Evolutionary conservation across 2,113 vertebrate species (phyloP).

Genomic region (Smithornis capensis): DNA sequence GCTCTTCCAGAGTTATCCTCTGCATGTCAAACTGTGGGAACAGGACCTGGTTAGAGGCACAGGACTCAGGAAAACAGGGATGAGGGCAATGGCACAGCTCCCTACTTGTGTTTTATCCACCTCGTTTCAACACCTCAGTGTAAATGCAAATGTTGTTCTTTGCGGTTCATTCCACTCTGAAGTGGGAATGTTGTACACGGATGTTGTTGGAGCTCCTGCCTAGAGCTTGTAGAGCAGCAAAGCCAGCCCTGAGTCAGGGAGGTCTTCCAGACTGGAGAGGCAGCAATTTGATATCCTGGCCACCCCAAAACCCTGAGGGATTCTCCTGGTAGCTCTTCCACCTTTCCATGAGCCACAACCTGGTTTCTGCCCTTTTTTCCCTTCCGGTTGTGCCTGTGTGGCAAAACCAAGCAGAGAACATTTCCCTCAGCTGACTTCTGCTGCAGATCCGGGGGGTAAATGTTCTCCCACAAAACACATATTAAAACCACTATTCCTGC

Average conservation of each 20-base stretch:
- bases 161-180: background rate
- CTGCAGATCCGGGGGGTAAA: background rate
- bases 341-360: background rate
- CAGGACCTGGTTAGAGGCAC: background rate
- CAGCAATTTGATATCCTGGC: background rate
- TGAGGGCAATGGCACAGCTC: background rate
- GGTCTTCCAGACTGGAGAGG: background rate
- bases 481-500: background rate
- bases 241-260: background rate
- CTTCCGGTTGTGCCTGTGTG: background rate
- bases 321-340: background rate
- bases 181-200: background rate
- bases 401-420: background rate
- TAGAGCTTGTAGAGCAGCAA: background rate
- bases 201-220: background rate
- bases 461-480: background rate
- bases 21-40: conserved; percentile 96
- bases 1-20: conserved; percentile 93
- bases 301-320: background rate
- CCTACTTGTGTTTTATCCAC: rapidly evolving
- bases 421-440: background rate
- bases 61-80: background rate
- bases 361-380: background rate
- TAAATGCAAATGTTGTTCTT: background rate
- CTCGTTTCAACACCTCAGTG: background rate